Evolutionary conservation across 2,888 invertebrate species (phyloP), one percentile per base, ranked within the genome.

Genomic region (Pheosia tremula): DNA sequence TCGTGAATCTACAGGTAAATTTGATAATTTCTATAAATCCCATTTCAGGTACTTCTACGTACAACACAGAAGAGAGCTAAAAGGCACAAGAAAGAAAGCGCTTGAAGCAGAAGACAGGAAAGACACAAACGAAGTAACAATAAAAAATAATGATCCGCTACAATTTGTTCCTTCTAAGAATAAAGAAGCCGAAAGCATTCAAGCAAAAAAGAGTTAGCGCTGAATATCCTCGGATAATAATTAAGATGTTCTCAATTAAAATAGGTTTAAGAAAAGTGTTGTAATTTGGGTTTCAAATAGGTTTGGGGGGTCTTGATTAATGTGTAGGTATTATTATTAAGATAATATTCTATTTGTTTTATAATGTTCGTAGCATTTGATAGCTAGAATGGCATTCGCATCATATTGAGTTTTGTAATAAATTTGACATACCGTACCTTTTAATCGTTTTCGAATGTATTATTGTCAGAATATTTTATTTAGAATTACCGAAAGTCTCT

Each of bases 31-130:
- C 39, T 6, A 39, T 39, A 6, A 7, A 39, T 6, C 60, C 62
- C 38, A 61, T 83, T 83, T 0, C 84, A 93, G 93, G 61, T 78
- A 75, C 36, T 92, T 93, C 75, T 91, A 83, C 76, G 64, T 71
- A 3, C 86, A 89, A 57, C 84, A 89, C 56, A 83, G 83, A 69
- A 80, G 68, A 71, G 78, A 80, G 56, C 38, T 80, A 4, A 83
- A 69, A 53, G 77, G 71, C 11, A 80, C 85, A 49, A 84, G 91
- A 66, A 89, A 88, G 66, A 80, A 73, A 55, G 91, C 90, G 0
- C 67, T 90, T 7, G 88, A 87, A 73, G 83, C 83, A 9, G 88
- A 90, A 78, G 85, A 88, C 37, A 86, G 83, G 53, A 76, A 69
- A 58, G 75, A 75, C 3, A 62, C 71, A 1, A 84, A 82, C 64